A percentile compares a stretch with the other conserved stretches of the same genome.
phyloP scores from a whole-genome alignment of 2,113 vertebrate species.

The Todiramphus chloris region DNA sequence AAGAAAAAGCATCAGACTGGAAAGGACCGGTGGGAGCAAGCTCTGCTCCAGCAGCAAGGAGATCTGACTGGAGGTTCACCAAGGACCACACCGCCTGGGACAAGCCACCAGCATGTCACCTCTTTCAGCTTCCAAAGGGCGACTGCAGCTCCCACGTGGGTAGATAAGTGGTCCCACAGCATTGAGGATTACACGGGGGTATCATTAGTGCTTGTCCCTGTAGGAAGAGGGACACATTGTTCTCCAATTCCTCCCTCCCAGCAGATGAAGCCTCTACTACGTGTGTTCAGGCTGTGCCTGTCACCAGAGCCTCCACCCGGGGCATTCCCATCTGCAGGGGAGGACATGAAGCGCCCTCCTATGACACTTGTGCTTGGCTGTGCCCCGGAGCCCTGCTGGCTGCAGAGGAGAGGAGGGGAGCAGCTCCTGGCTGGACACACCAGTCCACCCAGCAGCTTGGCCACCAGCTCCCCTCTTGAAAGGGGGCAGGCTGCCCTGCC shows the following conservation, averaged over 20 bases:
- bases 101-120: neutral
- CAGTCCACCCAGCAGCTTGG: neutral
- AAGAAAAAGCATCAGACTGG: neutral
- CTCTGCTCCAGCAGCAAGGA: neutral
- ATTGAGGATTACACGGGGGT: rapidly evolving
- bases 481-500: neutral
- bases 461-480: neutral
- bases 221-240: neutral
- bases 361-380: neutral
- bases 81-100: neutral
- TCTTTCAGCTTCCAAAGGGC: neutral
- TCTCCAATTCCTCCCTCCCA: neutral
- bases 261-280: neutral
- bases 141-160: rapidly evolving
- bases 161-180: neutral
- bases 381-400: neutral
- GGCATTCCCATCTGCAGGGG: neutral
- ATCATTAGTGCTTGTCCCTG: neutral
- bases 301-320: neutral
- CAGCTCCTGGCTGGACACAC: neutral
- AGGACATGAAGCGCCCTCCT: neutral
- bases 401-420: rapidly evolving
- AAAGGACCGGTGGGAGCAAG: neutral
- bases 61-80: neutral
- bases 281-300: neutral